These are phyloP conservation scores for Pseudomugil gertrudae DNA, from an alignment of 2,797 vertebrate species.

Conservation along the genomic window DNA sequence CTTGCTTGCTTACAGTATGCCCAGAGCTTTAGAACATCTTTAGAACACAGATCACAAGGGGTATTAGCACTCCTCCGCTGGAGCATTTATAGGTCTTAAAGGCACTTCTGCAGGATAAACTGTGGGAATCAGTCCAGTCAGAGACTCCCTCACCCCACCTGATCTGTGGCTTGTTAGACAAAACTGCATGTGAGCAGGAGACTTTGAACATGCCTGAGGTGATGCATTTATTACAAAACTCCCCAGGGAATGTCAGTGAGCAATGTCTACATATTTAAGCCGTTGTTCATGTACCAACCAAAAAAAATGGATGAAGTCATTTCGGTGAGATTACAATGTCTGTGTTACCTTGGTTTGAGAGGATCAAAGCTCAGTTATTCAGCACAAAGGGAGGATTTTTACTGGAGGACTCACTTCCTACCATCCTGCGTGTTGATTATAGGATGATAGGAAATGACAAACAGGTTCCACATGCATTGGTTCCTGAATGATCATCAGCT, in stretches of 20 bases:
- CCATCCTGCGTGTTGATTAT: slow-evolving; percentile 18
- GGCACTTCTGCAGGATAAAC: slow-evolving; percentile 27
- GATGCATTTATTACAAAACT: slow-evolving; percentile 27
- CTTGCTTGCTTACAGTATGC: slow-evolving; percentile 39
- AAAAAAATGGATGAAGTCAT: slow-evolving; percentile 73
- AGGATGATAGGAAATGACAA: slow-evolving; percentile 8
- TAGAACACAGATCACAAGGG: slow-evolving; percentile 13
- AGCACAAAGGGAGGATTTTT: too few relatives aligned
- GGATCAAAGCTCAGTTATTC: too few relatives aligned
- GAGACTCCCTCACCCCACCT: neutral
- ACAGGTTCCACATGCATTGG: slow-evolving; percentile 27
- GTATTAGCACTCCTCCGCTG: slow-evolving; percentile 20
- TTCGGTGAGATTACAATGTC: slow-evolving; percentile 59
- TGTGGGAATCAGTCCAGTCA: slow-evolving; percentile 7
- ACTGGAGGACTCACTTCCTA: too few relatives aligned
- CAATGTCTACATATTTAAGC: slow-evolving; percentile 53
- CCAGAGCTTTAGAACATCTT: slow-evolving; percentile 2
- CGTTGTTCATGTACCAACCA: slow-evolving; percentile 54
- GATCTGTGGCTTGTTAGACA: slow-evolving; percentile 11
- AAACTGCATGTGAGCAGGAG: slow-evolving; percentile 13
- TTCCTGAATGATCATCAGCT: too few relatives aligned
- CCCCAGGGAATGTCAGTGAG: slow-evolving; percentile 24
- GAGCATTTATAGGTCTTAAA: slow-evolving; percentile 25
- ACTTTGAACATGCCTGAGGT: neutral
- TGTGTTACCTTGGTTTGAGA: slow-evolving; percentile 83